Percentiles rank a stretch among this genome's conserved stretches.
These are phyloP conservation scores for Rhinatrema bivittatum DNA, from an alignment of 2,797 vertebrate genomes.

Conservation along the genomic window DNA sequence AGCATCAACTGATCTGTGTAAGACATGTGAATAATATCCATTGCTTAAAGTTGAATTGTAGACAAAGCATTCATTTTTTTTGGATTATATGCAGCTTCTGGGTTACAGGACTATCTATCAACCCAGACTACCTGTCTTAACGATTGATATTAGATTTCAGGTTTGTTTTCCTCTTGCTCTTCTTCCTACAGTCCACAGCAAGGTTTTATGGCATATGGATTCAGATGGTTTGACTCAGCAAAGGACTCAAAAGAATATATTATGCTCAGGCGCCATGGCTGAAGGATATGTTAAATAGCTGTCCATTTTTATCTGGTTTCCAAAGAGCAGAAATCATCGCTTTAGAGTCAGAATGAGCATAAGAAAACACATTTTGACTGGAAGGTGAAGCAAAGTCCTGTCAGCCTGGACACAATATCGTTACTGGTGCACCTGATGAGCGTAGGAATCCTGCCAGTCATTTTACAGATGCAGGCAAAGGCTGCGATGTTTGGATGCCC, in stretches of 20 bases:
- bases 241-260: too few relatives aligned
- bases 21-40: slow-evolving; percentile 18
- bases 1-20: slow-evolving; percentile 8
- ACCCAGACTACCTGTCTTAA: slow-evolving; percentile 1
- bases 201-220: background rate
- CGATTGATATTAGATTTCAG: slow-evolving; percentile 14
- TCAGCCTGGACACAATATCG: slow-evolving; percentile 33
- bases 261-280: too few relatives aligned
- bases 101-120: too few relatives aligned
- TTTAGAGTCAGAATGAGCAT: background rate
- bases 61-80: slow-evolving; percentile 4
- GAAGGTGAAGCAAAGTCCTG: slow-evolving; percentile 32
- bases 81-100: background rate
- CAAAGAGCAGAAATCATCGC: too few relatives aligned
- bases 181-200: background rate
- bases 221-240: too few relatives aligned
- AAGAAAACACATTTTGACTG: background rate
- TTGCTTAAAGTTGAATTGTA: slow-evolving; percentile 8
- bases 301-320: too few relatives aligned
- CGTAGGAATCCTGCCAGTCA: slow-evolving; percentile 46
- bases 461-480: slow-evolving; percentile 42
- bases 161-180: background rate
- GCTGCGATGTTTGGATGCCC: slow-evolving; percentile 40
- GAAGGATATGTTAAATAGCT: too few relatives aligned
- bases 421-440: slow-evolving; percentile 7